phyloP scores from a whole-genome alignment of 2,797 vertebrate species.

The Babyrousa celebensis region DNA sequence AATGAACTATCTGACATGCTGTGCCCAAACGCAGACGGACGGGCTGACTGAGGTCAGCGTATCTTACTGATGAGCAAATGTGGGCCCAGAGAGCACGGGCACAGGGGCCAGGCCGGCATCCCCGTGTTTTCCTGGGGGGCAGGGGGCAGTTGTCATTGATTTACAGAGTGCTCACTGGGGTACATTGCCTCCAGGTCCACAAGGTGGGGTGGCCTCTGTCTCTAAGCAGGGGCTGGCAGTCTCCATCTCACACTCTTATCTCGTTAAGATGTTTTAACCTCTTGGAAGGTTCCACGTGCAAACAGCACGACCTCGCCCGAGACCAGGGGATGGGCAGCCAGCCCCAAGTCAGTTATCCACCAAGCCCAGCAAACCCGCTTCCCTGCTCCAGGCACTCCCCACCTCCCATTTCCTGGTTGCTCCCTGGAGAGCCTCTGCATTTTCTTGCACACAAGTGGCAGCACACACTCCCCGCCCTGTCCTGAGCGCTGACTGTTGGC shows the following conservation, averaged over 20 bases:
- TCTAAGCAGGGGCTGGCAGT: background rate
- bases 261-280: background rate
- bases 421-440: background rate
- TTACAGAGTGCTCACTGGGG: accelerated
- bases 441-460: background rate
- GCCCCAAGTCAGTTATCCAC: background rate
- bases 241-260: background rate
- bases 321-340: accelerated
- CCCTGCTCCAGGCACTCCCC: background rate
- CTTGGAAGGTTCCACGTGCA: background rate
- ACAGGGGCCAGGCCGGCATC: background rate
- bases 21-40: constrained; percentile 11
- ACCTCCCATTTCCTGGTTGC: background rate
- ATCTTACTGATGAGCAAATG: constrained; percentile 16
- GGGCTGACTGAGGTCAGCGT: background rate
- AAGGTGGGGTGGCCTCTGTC: background rate
- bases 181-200: background rate
- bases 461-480: accelerated
- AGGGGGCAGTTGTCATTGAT: accelerated
- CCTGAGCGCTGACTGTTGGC: background rate
- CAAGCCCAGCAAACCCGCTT: too few species aligned
- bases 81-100: background rate
- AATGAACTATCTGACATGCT: constrained; percentile 56
- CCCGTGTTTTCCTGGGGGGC: background rate
- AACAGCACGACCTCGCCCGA: background rate